Conservation (phyloP, 2,113 vertebrate species). For the Nansenia antarctica region DNA sequence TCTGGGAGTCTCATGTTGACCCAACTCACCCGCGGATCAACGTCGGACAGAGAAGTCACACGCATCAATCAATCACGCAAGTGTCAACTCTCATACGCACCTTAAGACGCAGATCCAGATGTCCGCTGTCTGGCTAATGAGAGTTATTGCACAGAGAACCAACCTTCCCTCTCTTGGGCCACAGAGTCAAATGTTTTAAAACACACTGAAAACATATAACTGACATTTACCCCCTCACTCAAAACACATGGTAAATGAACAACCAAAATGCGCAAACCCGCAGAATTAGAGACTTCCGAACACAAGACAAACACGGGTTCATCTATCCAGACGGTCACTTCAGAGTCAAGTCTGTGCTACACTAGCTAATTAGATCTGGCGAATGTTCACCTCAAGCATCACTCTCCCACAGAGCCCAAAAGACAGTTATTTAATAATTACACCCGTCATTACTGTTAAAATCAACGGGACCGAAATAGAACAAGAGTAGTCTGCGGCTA, state of each 20-base stretch:
- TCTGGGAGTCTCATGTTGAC: constrained; percentile 50
- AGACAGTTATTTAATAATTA: constrained; percentile 63
- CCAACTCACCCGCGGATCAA: constrained; percentile 18
- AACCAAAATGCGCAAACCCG: constrained; percentile 6
- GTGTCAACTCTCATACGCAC: constrained; percentile 27
- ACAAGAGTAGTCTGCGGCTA: constrained; percentile 43
- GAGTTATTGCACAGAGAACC: constrained; percentile 43
- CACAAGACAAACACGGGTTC: constrained; percentile 14
- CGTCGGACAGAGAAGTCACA: constrained; percentile 12
- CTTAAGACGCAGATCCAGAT: constrained; percentile 48
- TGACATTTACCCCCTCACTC: constrained; percentile 1
- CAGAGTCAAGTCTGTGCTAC: constrained; percentile 6
- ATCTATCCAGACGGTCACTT: constrained; percentile 35
- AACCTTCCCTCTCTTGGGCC: constrained; percentile 23
- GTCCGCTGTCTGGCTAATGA: constrained; percentile 50
- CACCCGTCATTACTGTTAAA: constrained; percentile 59
- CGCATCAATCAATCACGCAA: constrained; percentile 20
- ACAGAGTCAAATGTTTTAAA: not conserved
- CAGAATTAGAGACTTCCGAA: constrained; percentile 27
- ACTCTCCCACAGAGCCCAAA: constrained; percentile 39
- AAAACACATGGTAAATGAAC: constrained; percentile 32
- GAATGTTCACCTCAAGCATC: constrained; percentile 43
- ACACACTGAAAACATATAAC: not conserved
- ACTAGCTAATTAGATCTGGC: constrained; percentile 60
- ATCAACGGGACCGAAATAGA: constrained; percentile 48